phyloP scores from a whole-genome alignment of 2,888 invertebrate species.

The Lycophotia porphyrea region DNA sequence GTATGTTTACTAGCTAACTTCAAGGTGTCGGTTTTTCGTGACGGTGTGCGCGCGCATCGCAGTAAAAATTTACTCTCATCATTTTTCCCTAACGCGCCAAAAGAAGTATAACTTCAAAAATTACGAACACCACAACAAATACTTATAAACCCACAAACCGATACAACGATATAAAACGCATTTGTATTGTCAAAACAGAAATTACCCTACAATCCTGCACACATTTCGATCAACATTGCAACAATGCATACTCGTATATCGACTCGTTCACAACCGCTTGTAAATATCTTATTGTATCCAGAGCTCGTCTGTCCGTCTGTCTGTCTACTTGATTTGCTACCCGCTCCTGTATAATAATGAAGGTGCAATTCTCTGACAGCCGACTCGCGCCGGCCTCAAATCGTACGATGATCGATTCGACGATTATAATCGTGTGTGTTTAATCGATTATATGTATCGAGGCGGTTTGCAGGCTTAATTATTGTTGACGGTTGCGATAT shows the following conservation, averaged over 20 bases:
- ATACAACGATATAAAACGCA: slow-evolving; percentile 64
- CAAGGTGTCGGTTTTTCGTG: too few relatives aligned
- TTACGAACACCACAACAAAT: slow-evolving; percentile 38
- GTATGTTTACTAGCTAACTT: too few relatives aligned
- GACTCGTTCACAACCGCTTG: slow-evolving; percentile 76
- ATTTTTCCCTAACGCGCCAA: too few relatives aligned
- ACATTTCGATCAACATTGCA: slow-evolving; percentile 66
- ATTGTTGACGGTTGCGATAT: slow-evolving; percentile 71
- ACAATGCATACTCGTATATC: slow-evolving; percentile 76
- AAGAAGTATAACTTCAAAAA: too few relatives aligned
- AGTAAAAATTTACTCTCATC: too few relatives aligned
- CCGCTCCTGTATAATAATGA: slow-evolving; percentile 86
- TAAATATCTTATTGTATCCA: slow-evolving; percentile 85
- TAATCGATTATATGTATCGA: slow-evolving; percentile 77
- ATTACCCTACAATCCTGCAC: slow-evolving; percentile 73
- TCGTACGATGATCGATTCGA: slow-evolving; percentile 80
- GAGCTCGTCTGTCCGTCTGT: slow-evolving; percentile 82
- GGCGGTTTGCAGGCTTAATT: slow-evolving; percentile 74
- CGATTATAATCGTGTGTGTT: slow-evolving; percentile 78
- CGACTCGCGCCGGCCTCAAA: slow-evolving; percentile 77
- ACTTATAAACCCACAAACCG: slow-evolving; percentile 30
- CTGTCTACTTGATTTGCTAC: slow-evolving; percentile 83
- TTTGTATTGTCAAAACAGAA: slow-evolving; percentile 75
- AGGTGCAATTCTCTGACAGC: slow-evolving; percentile 81
- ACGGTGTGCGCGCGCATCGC: too few relatives aligned